Evolutionary conservation across 2,888 invertebrate species (phyloP).

Genomic region (Deilephila porcellus): DNA sequence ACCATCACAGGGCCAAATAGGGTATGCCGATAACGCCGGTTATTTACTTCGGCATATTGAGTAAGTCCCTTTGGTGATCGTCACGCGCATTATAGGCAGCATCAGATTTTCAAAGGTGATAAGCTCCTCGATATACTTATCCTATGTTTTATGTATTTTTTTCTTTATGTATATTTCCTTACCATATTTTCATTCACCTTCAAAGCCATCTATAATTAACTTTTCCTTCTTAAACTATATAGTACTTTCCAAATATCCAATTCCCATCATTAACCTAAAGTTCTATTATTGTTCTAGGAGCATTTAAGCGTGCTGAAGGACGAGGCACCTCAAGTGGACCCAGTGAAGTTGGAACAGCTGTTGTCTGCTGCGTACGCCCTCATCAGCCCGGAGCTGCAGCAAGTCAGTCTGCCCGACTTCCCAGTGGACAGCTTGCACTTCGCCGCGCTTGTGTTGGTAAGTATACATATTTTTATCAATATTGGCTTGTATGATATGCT

Average conservation of each 20-base stretch:
- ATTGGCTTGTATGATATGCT: background rate
- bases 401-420: slow-evolving; percentile 94
- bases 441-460: slow-evolving; percentile 88
- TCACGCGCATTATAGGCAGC: too few relatives aligned
- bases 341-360: slow-evolving; percentile 85
- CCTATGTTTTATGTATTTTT: too few relatives aligned
- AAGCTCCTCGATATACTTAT: too few relatives aligned
- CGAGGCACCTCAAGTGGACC: slow-evolving; percentile 73
- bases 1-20: too few relatives aligned
- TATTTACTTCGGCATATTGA: too few relatives aligned
- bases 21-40: too few relatives aligned
- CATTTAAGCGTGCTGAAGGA: slow-evolving; percentile 74
- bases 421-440: slow-evolving; percentile 91
- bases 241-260: background rate
- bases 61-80: too few relatives aligned
- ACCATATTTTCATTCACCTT: too few relatives aligned
- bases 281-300: slow-evolving; percentile 69
- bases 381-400: slow-evolving; percentile 89
- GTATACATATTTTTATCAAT: slow-evolving; percentile 38
- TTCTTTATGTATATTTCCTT: too few relatives aligned
- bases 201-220: too few relatives aligned
- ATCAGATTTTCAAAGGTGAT: too few relatives aligned
- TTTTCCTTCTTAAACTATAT: too few relatives aligned
- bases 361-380: slow-evolving; percentile 92
- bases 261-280: background rate